Base-by-base conservation (phyloP, 2,888 invertebrate species). In the Amorpha juglandis region DNA sequence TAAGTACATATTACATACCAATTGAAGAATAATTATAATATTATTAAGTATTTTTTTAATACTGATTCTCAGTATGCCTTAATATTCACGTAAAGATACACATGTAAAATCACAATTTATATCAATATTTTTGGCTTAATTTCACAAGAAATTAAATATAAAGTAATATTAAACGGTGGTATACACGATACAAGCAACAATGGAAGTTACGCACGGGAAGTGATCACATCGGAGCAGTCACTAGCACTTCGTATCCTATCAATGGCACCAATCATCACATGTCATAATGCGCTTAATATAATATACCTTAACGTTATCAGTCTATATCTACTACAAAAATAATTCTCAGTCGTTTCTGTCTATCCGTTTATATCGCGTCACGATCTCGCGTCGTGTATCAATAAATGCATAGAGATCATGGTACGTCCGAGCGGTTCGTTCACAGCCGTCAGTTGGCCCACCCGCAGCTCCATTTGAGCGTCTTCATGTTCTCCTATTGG, bases 401-500 rank as follows among this genome's bases (percentile, higher is more conserved):
- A 14, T 79, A 89, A 89, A 90, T 89, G 90, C 89, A 86, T 84
- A 85, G 91, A 91, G 90, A 90, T 90, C 90, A 87, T 79, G 77
- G 76, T 82, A 79, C 78, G 76, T 63, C 38, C 47, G 21, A 21
- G 45, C 48, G 16, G 19, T 21, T 67, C 67, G 33, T 21, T 67
- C 67, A 67, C 67, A 67, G 67, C 67, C 78, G 78, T 67, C 64
- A 88, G 76, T 84, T 79, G 70, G 88, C 91, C 94, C 90, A 94
- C 69, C 92, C 95, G 85, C 95, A 95, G 80, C 95, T 95, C 96
- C 96, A 96, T 82, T 95, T 95, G 72, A 96, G 94, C 66, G 96
- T 96, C 92, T 97, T 97, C 95, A 97, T 97, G 86, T 95, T 95
- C 82, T 96, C 96, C 97, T 97, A 97, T 83, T 97, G 96, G 74